phyloP scores from a whole-genome alignment of 2,113 vertebrate genomes.

The Suncus etruscus region DNA sequence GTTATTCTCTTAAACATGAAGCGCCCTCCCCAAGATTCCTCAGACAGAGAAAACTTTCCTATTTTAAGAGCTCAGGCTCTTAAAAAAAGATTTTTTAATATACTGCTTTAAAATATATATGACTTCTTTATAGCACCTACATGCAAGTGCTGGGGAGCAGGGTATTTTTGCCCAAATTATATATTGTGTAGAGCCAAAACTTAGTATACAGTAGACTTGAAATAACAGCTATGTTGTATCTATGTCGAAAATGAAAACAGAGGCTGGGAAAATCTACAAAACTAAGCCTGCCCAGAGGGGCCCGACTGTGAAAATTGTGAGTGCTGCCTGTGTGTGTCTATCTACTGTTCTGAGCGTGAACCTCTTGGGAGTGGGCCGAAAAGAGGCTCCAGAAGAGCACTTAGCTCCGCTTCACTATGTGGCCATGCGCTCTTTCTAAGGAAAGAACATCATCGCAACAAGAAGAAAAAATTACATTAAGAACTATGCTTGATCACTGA shows the following conservation, averaged over 20 bases:
- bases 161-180: neutral
- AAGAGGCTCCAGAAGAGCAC: too few species aligned
- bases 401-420: too few species aligned
- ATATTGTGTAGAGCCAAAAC: neutral
- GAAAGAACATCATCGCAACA: too few species aligned
- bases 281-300: too few species aligned
- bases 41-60: conserved; percentile 26
- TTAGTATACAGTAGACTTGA: conserved; percentile 12
- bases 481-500: too few species aligned
- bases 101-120: neutral
- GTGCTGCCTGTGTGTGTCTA: too few species aligned
- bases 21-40: neutral
- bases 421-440: too few species aligned
- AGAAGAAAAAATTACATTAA: too few species aligned
- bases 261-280: too few species aligned
- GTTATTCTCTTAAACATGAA: conserved; percentile 4
- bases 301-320: too few species aligned
- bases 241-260: conserved; percentile 20
- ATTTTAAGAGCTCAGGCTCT: neutral
- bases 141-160: neutral
- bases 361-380: too few species aligned
- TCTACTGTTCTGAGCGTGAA: too few species aligned
- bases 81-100: neutral
- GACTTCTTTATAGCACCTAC: neutral
- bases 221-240: neutral